A percentile compares a stretch with the other conserved stretches of the same genome.
phyloP scores from a whole-genome alignment of 2,888 invertebrate species.

The Sarcophaga rosellei region DNA sequence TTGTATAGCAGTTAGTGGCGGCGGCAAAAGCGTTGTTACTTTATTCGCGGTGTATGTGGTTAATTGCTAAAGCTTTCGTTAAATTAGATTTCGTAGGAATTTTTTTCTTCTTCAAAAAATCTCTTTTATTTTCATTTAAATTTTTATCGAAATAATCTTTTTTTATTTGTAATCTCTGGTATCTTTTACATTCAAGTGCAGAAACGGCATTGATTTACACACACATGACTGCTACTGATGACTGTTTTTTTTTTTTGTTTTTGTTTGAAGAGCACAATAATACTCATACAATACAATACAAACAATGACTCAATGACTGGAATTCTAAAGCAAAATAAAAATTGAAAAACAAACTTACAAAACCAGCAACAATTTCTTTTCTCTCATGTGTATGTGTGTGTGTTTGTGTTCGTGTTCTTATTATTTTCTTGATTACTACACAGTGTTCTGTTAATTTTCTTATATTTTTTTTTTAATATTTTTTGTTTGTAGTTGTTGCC shows the following conservation, averaged over 20 bases:
- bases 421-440: too few relatives aligned
- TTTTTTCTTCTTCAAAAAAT: not conserved
- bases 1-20: not conserved
- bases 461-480: too few relatives aligned
- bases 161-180: slow-evolving; percentile 19
- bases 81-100: not conserved
- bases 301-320: slow-evolving; percentile 49
- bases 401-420: not conserved
- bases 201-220: slow-evolving; percentile 46
- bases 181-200: slow-evolving; percentile 40
- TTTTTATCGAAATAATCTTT: not conserved
- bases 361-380: slow-evolving; percentile 13
- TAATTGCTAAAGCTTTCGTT: not conserved
- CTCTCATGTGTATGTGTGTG: not conserved
- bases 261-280: too few relatives aligned
- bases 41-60: not conserved
- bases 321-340: slow-evolving; percentile 43
- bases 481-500: not conserved
- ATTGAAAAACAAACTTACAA: not conserved
- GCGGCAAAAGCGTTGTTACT: not conserved
- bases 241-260: too few relatives aligned
- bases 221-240: slow-evolving; percentile 33
- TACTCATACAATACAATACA: not conserved
- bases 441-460: too few relatives aligned
- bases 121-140: slow-evolving; percentile 1